Evolutionary conservation across 2,797 vertebrate species (phyloP).

Genomic region (Hirundo rustica): DNA sequence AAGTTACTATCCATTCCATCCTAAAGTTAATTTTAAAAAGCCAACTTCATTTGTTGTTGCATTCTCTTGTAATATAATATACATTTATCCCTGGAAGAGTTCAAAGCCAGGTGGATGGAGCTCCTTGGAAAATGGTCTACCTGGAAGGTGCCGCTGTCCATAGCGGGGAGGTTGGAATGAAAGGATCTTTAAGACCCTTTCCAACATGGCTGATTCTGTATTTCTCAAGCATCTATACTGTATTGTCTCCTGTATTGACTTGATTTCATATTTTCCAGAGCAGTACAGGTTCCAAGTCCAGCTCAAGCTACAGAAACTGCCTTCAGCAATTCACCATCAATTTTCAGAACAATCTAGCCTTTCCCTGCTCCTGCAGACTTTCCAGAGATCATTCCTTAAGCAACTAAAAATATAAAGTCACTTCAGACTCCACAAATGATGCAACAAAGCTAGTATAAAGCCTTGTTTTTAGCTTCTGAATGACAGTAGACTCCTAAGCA

Average conservation of each 20-base stretch:
- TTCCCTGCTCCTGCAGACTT: neutral
- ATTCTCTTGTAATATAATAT: neutral
- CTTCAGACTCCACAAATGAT: neutral
- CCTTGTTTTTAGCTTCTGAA: neutral
- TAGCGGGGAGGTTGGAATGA: neutral
- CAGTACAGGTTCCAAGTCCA: neutral
- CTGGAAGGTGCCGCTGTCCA: neutral
- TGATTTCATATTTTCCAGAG: neutral
- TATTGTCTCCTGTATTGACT: neutral
- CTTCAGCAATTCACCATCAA: neutral
- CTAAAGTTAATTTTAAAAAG: neutral
- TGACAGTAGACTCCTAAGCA: neutral
- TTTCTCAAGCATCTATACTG: neutral
- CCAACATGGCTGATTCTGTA: neutral
- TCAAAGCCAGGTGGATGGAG: neutral
- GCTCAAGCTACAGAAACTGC: neutral
- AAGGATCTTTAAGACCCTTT: neutral
- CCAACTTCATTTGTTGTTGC: neutral
- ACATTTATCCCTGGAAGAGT: neutral
- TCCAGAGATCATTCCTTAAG: neutral
- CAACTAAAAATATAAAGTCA: neutral
- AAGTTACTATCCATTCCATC: neutral
- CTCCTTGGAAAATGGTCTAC: neutral
- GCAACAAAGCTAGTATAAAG: neutral
- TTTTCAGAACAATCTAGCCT: neutral